Base-by-base conservation (phyloP, 1,140 invertebrate genomes). In the Danaus melanippus region DNA sequence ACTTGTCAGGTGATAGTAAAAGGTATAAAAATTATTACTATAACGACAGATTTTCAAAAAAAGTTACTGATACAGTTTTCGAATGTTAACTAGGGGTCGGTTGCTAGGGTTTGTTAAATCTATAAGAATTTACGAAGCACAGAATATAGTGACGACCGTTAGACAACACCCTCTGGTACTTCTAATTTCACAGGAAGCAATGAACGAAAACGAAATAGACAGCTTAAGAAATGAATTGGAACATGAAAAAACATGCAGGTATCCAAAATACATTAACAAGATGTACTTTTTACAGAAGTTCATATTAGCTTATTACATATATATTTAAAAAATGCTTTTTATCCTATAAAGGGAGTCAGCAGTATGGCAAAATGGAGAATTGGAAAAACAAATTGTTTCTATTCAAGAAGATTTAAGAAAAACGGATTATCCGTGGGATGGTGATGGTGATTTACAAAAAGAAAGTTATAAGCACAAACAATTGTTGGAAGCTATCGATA, bases 181-280 rank as follows among this genome's bases (percentile, higher is more conserved):
- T 44, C 44, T 44, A 21, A n/a, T 10, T 15, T 42, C 10, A 10
- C 8, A 39, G 8, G 3, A 12, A 9, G 9, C 6, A 60, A 82
- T 85, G 79, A 77, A 74, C 53, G 85, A 88, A 50, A 77, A 65
- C 66, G 87, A 88, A 76, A 81, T 88, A 39, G 86, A 87, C 46
- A 67, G 48, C 56, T 70, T 88, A 17, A 87, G 78, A 81, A 73
- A 58, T 53, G 87, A 88, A 71, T 62, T 87, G 53, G 86, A 88
- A 53, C 84, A 87, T 54, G 87, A 88, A 74, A 88, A 84, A 62
- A 74, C 72, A 42, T 83, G 75, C 67, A 82, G 86, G 86, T 88
- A 53, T 39, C 53, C 21, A 32, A 32, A 32, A 32, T 32, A 8
- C 2, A 7, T 32, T 32, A 32, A 32, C 21, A 32, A 32, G 2